Evolutionary conservation across 2,113 vertebrate genomes (phyloP).

Genomic region (Acanthisitta chloris): DNA sequence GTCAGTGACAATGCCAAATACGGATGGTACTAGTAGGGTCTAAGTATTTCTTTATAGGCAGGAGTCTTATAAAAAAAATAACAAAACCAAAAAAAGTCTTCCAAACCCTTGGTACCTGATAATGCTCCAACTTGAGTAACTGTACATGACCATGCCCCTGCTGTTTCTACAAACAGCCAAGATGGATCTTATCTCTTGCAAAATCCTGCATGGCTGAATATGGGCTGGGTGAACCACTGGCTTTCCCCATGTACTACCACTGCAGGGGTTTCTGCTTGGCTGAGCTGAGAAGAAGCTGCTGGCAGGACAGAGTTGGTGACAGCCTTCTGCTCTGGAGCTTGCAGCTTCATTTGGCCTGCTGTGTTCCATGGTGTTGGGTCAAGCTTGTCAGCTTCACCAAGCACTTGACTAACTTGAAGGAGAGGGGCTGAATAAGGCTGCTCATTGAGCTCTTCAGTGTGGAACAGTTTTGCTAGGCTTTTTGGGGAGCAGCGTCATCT

Average conservation of each 20-base stretch:
- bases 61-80: fast-evolving
- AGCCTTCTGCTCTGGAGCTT: background rate
- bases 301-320: background rate
- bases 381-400: background rate
- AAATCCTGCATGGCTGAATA: background rate
- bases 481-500: background rate
- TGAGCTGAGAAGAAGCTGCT: background rate
- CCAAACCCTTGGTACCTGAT: background rate
- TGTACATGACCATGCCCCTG: background rate
- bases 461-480: background rate
- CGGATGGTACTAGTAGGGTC: background rate
- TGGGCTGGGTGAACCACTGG: background rate
- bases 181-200: background rate
- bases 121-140: background rate
- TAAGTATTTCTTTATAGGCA: background rate
- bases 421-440: background rate
- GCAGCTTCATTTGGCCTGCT: background rate
- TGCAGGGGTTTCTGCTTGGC: background rate
- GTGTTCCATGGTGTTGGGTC: background rate
- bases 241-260: background rate
- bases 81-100: no score
- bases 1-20: background rate
- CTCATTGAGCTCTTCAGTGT: background rate
- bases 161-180: background rate
- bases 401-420: background rate